Evolutionary conservation across 2,797 vertebrate genomes (phyloP), one percentile per base, ranked within the genome.

Genomic region (Limnodromus scolopaceus): DNA sequence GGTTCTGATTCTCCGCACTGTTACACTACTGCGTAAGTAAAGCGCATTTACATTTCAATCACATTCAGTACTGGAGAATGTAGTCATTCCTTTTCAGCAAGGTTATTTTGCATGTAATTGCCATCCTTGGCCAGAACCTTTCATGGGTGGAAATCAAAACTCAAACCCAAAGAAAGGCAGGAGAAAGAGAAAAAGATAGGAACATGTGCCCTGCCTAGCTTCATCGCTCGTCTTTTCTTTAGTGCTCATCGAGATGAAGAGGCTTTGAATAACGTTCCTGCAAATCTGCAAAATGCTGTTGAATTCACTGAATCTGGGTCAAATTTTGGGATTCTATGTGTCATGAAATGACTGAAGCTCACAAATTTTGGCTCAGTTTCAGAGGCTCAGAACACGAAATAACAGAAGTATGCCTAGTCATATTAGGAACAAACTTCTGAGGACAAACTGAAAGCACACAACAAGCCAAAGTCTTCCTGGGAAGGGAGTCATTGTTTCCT

Each of bases 371-470:
- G 13, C 58, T 90, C 23, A 66, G 34, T 66, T 92, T 93, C 48
- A 41, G 71, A 68, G 48, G 24, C 14, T 92, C 39, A 60, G 66
- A 93, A 38, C 20, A 53, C 9, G 55, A 79, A 88, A 65, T 45
- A 64, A 64, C 0, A 51, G 65, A 89, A 57, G 30, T 28, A 41
- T n/a, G 32, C 30, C 45, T 75, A 54, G 36, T 79, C 51, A 43
- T 69, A 25, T 65, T 41, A 63, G 77, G 39, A 91, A n/a, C 0
- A 4, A 49, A 49, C 15, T 46, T 88, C 54, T 69, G 61, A 88
- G 63, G 38, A 79, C 85, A 88, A 90, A 89, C 66, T 69, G 90
- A 95, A 93, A 97, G 54, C 34, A 34, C 22, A 11, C 12, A 54
- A 49, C 32, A 74, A 92, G 88, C 48, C 2, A 9, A 84, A 41